Percentiles rank a stretch among this genome's conserved stretches.
Conservation (phyloP, 1,140 invertebrate species). For the Argopecten irradians region DNA sequence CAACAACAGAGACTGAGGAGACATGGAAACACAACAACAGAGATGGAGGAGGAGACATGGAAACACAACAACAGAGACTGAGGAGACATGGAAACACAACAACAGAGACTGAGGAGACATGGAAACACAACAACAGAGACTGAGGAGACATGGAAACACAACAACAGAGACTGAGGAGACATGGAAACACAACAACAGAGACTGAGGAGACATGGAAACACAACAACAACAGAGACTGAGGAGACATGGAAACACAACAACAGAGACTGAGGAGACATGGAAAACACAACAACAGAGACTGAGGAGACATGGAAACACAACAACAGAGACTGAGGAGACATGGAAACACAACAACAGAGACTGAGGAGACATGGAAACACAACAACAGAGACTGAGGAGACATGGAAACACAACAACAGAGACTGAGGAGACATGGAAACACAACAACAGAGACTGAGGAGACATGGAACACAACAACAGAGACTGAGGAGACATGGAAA, state of each 20-base stretch:
- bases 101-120: background rate
- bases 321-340: background rate
- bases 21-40: background rate
- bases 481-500: background rate
- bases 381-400: background rate
- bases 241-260: background rate
- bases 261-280: background rate
- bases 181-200: background rate
- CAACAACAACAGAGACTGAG: background rate
- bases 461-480: background rate
- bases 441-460: background rate
- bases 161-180: background rate
- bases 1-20: background rate
- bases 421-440: background rate
- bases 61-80: background rate
- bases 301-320: background rate
- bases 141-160: background rate
- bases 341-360: background rate
- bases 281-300: background rate
- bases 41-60: background rate
- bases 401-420: background rate
- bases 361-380: too few species aligned
- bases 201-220: too few species aligned
- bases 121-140: background rate
- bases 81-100: background rate